Conservation (phyloP, 2,797 vertebrate genomes). For the Poecilia velifera region DNA sequence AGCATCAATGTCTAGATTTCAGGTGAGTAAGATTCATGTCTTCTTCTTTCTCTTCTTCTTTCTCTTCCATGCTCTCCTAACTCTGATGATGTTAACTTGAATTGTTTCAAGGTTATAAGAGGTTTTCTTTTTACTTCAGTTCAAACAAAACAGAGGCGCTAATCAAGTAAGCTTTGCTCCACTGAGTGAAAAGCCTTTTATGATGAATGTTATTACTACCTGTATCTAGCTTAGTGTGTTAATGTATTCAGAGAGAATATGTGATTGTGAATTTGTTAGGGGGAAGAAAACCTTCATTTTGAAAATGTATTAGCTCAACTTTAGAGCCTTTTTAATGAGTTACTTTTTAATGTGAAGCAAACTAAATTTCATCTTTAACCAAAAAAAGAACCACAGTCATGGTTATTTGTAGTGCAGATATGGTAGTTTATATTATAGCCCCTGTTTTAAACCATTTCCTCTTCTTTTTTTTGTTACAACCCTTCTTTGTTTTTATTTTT, state of each 20-base stretch:
- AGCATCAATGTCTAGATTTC: slow-evolving; percentile 71
- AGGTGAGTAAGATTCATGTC: slow-evolving; percentile 65
- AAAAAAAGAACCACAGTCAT: background rate
- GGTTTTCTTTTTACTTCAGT: slow-evolving; percentile 25
- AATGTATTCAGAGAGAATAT: slow-evolving; percentile 1
- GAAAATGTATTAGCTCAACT: background rate
- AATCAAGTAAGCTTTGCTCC: background rate
- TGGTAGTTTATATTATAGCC: background rate
- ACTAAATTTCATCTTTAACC: background rate
- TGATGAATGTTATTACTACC: background rate
- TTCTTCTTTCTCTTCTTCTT: too few relatives aligned
- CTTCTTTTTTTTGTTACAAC: background rate
- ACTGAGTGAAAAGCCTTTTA: slow-evolving; percentile 6
- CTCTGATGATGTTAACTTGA: slow-evolving; percentile 12
- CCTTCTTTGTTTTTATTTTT: background rate
- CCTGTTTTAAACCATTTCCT: background rate
- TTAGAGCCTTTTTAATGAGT: background rate
- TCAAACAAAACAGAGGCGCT: background rate
- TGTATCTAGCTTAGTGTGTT: background rate
- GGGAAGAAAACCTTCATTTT: background rate
- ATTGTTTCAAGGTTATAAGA: slow-evolving; percentile 8
- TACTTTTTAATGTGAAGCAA: background rate
- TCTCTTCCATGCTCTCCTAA: background rate
- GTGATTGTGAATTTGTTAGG: background rate
- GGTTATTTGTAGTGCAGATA: background rate